Base-by-base conservation (phyloP, 2,888 invertebrate species). In the Philopedon plagiatum region DNA sequence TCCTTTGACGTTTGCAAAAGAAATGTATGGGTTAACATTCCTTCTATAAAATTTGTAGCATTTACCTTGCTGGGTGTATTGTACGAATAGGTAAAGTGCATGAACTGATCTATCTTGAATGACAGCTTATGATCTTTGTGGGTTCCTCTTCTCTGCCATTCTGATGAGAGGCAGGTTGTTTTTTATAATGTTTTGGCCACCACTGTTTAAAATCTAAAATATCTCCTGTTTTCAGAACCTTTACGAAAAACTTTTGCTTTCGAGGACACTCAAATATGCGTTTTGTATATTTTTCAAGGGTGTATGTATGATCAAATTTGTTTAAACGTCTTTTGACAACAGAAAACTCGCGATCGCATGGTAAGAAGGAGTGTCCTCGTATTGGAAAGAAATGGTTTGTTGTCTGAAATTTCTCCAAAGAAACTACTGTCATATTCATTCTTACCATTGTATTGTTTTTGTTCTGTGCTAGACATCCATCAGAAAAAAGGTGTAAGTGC, bases 21-120 rank as follows among this genome's bases (percentile, higher is more conserved):
- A 21, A 54, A 54, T 54, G 54, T 54, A 21, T 54, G 54, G 54
- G 23, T 21, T 54, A n/a, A 54, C 54, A 54, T 54, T 54, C 54
- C 23, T n/a, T 54, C 23, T 54, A 54, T 26, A 26, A 19, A 54
- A 21, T 7, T 54, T 21, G 8, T 54, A 54, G 54, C 51, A n/a
- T 13, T 4, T 19, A 15, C 51, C 54, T 21, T 54, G 54, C 7
- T 26, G 7, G 26, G 26, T 26, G 21, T 7, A 32, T 29, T 54
- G 7, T 11, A 13, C 9, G 3, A 21, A 54, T 23, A 54, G 21
- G 54, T 21, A 13, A 18, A 21, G 15, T 21, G 15, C 26, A 26
- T 54, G n/a, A n/a, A n/a, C n/a, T n/a, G n/a, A n/a, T n/a, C n/a
- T n/a, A n/a, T n/a, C n/a, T n/a, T n/a, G n/a, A n/a, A n/a, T n/a